phyloP scores from a whole-genome alignment of 2,113 vertebrate species.

The Himantopus leucocephalus region DNA sequence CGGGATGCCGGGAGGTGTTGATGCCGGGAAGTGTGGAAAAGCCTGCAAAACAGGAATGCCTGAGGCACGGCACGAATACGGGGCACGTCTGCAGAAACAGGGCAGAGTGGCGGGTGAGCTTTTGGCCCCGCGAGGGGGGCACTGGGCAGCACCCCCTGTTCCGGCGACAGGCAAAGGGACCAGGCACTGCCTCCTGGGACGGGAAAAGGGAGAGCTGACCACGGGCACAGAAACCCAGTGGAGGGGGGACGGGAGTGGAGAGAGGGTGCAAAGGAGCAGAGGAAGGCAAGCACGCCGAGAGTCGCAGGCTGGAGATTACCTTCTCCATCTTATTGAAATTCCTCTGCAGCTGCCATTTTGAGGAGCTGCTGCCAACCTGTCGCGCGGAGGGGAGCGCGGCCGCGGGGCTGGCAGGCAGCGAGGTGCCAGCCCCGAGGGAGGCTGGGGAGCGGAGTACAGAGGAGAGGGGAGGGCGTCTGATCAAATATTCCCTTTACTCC shows the following conservation, averaged over 20 bases:
- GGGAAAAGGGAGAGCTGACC: neutral
- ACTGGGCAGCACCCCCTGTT: accelerated
- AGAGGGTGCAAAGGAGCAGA: neutral
- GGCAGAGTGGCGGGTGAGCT: no score
- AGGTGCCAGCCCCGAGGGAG: neutral
- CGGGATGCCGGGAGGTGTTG: no score
- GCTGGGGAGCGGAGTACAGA: neutral
- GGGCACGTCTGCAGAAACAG: neutral
- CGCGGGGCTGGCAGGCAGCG: neutral
- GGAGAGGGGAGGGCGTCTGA: conserved; percentile 43
- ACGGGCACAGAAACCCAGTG: accelerated
- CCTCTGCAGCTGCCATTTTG: neutral
- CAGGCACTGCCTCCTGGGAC: neutral
- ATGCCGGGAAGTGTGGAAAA: neutral
- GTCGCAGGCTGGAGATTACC: neutral
- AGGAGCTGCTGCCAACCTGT: neutral
- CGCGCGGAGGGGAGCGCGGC: neutral
- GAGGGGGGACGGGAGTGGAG: neutral
- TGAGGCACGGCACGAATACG: accelerated
- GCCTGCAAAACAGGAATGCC: accelerated
- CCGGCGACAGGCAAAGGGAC: accelerated
- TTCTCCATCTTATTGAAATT: neutral
- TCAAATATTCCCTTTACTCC: conserved; percentile 74
- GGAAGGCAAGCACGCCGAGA: neutral
- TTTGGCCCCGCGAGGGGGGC: neutral